phyloP scores from a whole-genome alignment of 2,888 invertebrate genomes.

The Lasius platythorax region DNA sequence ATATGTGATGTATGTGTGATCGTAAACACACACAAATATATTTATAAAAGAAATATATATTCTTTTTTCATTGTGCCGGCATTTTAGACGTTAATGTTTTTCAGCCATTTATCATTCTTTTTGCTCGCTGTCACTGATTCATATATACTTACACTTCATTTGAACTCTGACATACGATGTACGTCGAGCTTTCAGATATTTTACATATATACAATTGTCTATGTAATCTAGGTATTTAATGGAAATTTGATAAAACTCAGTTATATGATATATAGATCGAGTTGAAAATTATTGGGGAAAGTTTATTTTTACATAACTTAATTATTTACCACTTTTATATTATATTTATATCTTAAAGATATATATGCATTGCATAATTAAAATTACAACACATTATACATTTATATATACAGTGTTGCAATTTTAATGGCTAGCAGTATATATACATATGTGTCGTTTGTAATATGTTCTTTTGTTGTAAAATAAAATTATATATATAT shows the following conservation, averaged over 20 bases:
- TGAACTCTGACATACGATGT: conserved; percentile 5
- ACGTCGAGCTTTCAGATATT: conserved; percentile 7
- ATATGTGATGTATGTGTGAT: neutral
- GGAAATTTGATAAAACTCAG: conserved; percentile 21
- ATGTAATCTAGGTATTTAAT: conserved; percentile 14
- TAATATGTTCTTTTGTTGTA: too few relatives aligned
- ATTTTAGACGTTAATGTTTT: conserved; percentile 27
- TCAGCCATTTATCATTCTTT: conserved; percentile 29
- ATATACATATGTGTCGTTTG: too few relatives aligned
- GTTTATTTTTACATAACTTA: conserved; percentile 10
- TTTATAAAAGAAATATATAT: conserved; percentile 23
- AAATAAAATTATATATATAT: too few relatives aligned
- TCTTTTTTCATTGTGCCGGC: neutral
- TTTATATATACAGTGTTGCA: too few relatives aligned
- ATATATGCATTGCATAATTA: neutral
- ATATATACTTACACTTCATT: conserved; percentile 8
- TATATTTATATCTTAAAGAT: neutral
- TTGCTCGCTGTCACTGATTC: conserved; percentile 21
- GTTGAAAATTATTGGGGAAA: neutral
- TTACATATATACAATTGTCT: neutral
- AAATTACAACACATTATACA: neutral
- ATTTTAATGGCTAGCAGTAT: too few relatives aligned
- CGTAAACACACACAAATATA: neutral
- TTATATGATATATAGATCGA: neutral
- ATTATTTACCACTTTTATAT: neutral